Evolutionary conservation across 2,888 invertebrate species (phyloP).

Genomic region (Agrotis clavis): DNA sequence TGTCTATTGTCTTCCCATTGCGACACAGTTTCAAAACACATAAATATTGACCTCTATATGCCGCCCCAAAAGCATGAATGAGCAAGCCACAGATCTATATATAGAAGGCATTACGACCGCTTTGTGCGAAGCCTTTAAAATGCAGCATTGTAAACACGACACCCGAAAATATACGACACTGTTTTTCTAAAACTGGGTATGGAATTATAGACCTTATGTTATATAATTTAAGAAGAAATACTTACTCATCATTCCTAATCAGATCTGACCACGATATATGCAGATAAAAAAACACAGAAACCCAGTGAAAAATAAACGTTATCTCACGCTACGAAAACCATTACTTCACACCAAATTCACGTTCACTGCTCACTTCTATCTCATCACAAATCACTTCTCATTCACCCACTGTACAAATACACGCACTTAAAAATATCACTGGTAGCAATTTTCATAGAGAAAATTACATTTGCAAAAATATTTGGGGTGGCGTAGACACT

Average conservation of each 20-base stretch:
- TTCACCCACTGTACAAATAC: slow-evolving; percentile 30
- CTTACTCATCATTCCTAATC: slow-evolving; percentile 63
- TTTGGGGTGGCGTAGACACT: slow-evolving; percentile 51
- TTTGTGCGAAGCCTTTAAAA: slow-evolving; percentile 25
- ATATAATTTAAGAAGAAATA: slow-evolving; percentile 38
- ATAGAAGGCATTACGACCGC: slow-evolving; percentile 9
- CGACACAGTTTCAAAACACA: background rate
- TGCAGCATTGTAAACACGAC: slow-evolving; percentile 44
- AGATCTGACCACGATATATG: slow-evolving; percentile 59
- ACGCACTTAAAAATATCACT: slow-evolving; percentile 33
- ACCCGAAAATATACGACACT: slow-evolving; percentile 22
- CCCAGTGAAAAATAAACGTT: slow-evolving; percentile 63
- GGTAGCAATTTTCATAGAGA: slow-evolving; percentile 76
- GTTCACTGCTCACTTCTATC: slow-evolving; percentile 40
- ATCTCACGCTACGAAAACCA: slow-evolving; percentile 62
- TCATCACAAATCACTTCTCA: slow-evolving; percentile 25
- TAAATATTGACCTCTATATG: slow-evolving; percentile 20
- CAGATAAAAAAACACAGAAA: slow-evolving; percentile 64
- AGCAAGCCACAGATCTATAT: background rate
- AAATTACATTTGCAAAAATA: slow-evolving; percentile 71
- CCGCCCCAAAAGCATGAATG: slow-evolving; percentile 27
- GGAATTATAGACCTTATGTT: background rate
- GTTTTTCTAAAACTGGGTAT: slow-evolving; percentile 28
- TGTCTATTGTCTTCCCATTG: too few species aligned
- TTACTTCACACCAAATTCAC: slow-evolving; percentile 52